Evolutionary conservation across 2,113 vertebrate species (phyloP).

Genomic region (Trochalopteron elliotii): DNA sequence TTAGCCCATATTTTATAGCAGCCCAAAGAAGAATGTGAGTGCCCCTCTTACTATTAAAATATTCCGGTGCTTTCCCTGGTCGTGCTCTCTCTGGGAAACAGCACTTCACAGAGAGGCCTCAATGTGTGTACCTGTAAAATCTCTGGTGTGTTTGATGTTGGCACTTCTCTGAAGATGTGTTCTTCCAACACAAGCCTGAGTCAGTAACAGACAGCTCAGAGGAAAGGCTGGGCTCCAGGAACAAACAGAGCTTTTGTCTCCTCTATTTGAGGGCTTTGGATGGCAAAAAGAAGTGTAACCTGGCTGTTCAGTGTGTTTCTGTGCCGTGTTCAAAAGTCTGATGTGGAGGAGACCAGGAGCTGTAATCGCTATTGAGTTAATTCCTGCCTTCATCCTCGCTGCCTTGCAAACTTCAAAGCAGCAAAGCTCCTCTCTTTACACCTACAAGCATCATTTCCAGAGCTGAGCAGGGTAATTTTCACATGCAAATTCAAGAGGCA

Average conservation of each 20-base stretch:
- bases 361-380: constrained; percentile 24
- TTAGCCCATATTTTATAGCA: neutral
- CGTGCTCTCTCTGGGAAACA: neutral
- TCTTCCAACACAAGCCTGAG: constrained; percentile 31
- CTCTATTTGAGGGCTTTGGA: constrained; percentile 17
- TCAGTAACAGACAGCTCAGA: constrained; percentile 33
- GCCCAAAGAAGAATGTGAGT: neutral
- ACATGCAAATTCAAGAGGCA: constrained; percentile 58
- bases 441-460: constrained; percentile 46
- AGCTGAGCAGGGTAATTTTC: constrained; percentile 69
- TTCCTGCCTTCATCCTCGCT: constrained; percentile 57
- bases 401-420: constrained; percentile 60
- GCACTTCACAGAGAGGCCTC: constrained; percentile 17
- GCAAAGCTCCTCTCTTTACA: constrained; percentile 42
- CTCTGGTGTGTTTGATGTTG: constrained; percentile 37
- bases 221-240: constrained; percentile 36
- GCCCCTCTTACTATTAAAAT: neutral
- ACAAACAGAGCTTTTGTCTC: neutral
- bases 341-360: constrained; percentile 11
- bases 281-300: neutral
- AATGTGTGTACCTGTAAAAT: neutral
- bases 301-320: constrained; percentile 9
- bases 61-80: neutral
- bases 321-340: constrained; percentile 35
- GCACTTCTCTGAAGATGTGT: constrained; percentile 43